Evolutionary conservation across 2,797 vertebrate species (phyloP).

Genomic region (Novumbra hubbsi): DNA sequence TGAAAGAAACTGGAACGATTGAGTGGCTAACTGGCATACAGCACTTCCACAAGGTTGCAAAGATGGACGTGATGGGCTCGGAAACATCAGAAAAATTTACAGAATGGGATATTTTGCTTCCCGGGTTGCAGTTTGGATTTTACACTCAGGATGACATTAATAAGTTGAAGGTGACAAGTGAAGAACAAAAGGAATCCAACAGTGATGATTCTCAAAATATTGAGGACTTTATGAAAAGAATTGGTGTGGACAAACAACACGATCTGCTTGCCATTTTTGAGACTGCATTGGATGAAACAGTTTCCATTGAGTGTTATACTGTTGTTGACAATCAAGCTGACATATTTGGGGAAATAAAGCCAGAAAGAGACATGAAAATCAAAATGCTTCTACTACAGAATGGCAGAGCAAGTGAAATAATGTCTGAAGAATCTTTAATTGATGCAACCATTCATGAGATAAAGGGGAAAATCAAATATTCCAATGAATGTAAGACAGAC

Average conservation of each 20-base stretch:
- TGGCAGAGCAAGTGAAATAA: conserved; percentile 36
- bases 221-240: conserved; percentile 34
- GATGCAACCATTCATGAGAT: conserved; percentile 30
- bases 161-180: not conserved
- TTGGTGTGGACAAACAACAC: conserved; percentile 30
- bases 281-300: conserved; percentile 19
- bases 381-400: conserved; percentile 37
- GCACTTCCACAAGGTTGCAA: conserved; percentile 39
- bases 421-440: conserved; percentile 34
- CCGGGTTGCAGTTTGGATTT: conserved; percentile 31
- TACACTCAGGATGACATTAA: conserved; percentile 36
- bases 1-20: conserved; percentile 37
- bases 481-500: not conserved
- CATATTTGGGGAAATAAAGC: not conserved
- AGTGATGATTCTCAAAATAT: conserved; percentile 12
- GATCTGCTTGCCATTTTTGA: conserved; percentile 35
- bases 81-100: conserved; percentile 20
- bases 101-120: conserved; percentile 28
- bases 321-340: conserved; percentile 30
- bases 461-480: conserved; percentile 35
- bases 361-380: conserved; percentile 5
- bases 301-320: conserved; percentile 32
- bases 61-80: conserved; percentile 26
- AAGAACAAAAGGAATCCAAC: not conserved
- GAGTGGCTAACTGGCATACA: conserved; percentile 47